phyloP scores from a whole-genome alignment of 2,797 vertebrate genomes.

The Discoglossus pictus region DNA sequence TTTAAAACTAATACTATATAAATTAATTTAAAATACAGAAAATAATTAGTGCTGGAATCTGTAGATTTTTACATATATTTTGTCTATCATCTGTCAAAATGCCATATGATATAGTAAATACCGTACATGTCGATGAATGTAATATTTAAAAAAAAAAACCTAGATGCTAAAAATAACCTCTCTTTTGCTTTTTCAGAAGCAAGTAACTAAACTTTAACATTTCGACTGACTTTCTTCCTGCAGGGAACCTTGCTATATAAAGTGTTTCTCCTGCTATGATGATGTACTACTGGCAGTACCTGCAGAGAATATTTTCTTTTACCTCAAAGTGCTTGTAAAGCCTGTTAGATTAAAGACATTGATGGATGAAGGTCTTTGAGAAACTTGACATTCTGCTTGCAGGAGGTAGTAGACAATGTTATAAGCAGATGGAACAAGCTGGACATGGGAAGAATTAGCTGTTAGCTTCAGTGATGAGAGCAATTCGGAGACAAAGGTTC shows the following conservation, averaged over 20 bases:
- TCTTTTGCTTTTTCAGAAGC: background rate
- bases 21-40: too few relatives aligned
- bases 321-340: conserved; percentile 55
- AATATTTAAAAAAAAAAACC: too few relatives aligned
- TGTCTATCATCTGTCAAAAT: too few relatives aligned
- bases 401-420: conserved; percentile 51
- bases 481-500: conserved; percentile 45
- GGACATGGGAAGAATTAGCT: conserved; percentile 47
- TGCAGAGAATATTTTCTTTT: conserved; percentile 59
- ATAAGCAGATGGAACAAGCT: conserved; percentile 43
- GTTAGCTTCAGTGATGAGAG: conserved; percentile 32
- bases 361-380: conserved; percentile 58
- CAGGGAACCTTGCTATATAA: conserved; percentile 43
- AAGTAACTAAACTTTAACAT: conserved; percentile 20
- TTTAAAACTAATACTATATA: too few relatives aligned
- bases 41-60: too few relatives aligned
- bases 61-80: too few relatives aligned
- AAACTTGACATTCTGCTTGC: conserved; percentile 57
- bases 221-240: conserved; percentile 36
- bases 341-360: conserved; percentile 49
- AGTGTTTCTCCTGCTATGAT: conserved; percentile 51
- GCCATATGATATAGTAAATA: too few relatives aligned
- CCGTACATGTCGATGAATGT: too few relatives aligned
- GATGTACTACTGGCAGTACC: conserved; percentile 46
- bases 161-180: too few relatives aligned